Conservation (phyloP, 2,888 invertebrate genomes). For the Celastrina argiolus region DNA sequence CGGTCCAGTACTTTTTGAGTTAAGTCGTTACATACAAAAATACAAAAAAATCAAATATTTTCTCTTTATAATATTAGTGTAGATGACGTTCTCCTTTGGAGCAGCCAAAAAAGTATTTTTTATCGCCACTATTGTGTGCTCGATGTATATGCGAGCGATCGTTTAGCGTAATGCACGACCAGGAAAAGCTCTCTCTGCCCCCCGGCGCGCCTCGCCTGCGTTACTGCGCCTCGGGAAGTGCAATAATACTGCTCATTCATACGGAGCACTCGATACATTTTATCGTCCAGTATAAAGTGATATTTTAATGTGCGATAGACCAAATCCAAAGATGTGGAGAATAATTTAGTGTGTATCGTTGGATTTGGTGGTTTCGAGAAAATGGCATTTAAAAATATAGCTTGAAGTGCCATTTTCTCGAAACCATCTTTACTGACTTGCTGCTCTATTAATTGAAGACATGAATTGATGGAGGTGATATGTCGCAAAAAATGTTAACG, state of each 20-base stretch:
- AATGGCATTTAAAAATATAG: too few relatives aligned
- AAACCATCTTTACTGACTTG: too few relatives aligned
- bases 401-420: too few relatives aligned
- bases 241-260: conserved; percentile 11
- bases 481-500: too few relatives aligned
- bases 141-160: conserved; percentile 68
- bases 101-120: not conserved
- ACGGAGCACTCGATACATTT: conserved; percentile 3
- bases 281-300: not conserved
- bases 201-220: conserved; percentile 45
- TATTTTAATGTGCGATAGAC: not conserved
- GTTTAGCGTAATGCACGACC: conserved; percentile 72
- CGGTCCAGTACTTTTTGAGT: too few relatives aligned
- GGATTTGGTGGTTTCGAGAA: too few relatives aligned
- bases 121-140: conserved; percentile 69
- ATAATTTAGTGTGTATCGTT: not conserved
- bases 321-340: not conserved
- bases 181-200: conserved; percentile 70
- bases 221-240: not conserved
- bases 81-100: not conserved
- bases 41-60: too few relatives aligned
- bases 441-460: too few relatives aligned
- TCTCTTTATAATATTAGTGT: too few relatives aligned
- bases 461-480: too few relatives aligned
- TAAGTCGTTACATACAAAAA: too few relatives aligned